A percentile compares a stretch with the other conserved stretches of the same genome.
These are phyloP conservation scores for Sitophilus oryzae DNA, from an alignment of 1,140 invertebrate species.

Conservation along the genomic window DNA sequence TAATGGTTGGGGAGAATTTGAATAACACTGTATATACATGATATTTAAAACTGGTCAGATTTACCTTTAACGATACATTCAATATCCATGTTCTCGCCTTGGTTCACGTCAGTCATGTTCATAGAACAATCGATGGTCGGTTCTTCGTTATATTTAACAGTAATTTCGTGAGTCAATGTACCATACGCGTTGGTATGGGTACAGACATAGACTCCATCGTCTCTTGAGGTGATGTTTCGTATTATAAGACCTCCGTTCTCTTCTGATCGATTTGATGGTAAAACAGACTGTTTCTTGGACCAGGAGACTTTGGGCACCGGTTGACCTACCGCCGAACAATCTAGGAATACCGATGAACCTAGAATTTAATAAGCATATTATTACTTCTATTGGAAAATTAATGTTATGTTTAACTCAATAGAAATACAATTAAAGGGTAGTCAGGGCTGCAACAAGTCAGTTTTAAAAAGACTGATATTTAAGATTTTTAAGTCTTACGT, in stretches of 20 bases:
- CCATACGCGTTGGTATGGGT: slow-evolving; percentile 49
- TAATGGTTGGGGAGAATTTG: too few species aligned
- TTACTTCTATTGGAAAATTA: too few species aligned
- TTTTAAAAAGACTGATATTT: too few species aligned
- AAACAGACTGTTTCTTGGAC: slow-evolving; percentile 48
- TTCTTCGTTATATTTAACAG: slow-evolving; percentile 51
- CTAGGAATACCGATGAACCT: slow-evolving; percentile 57
- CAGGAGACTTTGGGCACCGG: slow-evolving; percentile 55
- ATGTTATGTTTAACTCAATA: too few species aligned
- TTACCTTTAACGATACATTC: slow-evolving; percentile 59
- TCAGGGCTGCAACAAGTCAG: too few species aligned
- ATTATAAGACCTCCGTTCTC: slow-evolving; percentile 58
- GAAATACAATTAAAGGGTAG: too few species aligned
- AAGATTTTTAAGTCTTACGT: too few species aligned
- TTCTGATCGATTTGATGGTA: slow-evolving; percentile 43
- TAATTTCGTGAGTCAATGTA: slow-evolving; percentile 45
- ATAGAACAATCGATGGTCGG: slow-evolving; percentile 56
- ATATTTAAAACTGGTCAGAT: too few species aligned
- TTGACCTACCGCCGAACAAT: slow-evolving; percentile 57
- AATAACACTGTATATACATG: too few species aligned
- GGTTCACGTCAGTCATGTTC: slow-evolving; percentile 53
- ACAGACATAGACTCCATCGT: slow-evolving; percentile 69
- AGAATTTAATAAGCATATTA: too few species aligned
- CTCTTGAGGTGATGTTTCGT: slow-evolving; percentile 52
- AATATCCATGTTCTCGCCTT: slow-evolving; percentile 59